phyloP scores from a whole-genome alignment of 2,888 invertebrate genomes.

The Folsomia candida region DNA sequence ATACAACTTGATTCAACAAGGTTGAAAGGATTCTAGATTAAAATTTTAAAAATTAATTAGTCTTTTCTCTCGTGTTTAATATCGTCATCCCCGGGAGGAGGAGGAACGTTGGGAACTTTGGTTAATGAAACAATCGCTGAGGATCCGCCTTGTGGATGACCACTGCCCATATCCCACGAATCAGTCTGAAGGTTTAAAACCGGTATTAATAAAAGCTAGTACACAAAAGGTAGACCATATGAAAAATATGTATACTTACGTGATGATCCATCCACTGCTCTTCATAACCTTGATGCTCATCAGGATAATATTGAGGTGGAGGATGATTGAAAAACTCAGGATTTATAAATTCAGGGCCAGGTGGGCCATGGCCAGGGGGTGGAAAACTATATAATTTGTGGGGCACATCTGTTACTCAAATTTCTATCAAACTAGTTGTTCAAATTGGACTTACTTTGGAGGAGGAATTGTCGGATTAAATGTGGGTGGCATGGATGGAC shows the following conservation, averaged over 20 bases:
- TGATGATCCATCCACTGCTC: slow-evolving; percentile 65
- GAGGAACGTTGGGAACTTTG: slow-evolving; percentile 48
- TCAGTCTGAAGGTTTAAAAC: too few relatives aligned
- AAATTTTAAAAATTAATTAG: too few relatives aligned
- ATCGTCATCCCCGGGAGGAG: slow-evolving; percentile 48
- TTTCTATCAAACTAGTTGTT: too few relatives aligned
- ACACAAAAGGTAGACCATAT: too few relatives aligned
- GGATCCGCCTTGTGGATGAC: slow-evolving; percentile 56
- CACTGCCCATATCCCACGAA: slow-evolving; percentile 58
- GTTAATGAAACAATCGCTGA: slow-evolving; percentile 50
- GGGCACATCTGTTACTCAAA: too few relatives aligned
- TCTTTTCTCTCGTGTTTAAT: slow-evolving; percentile 24
- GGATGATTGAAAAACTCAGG: slow-evolving; percentile 47
- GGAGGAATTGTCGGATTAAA: slow-evolving; percentile 61
- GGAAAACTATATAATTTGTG: too few relatives aligned
- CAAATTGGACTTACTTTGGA: slow-evolving; percentile 41
- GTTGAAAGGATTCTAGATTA: too few relatives aligned
- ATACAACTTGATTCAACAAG: too few relatives aligned
- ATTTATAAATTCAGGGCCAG: slow-evolving; percentile 42
- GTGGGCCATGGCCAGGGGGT: slow-evolving; percentile 44
- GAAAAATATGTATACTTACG: too few relatives aligned
- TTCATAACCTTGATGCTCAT: slow-evolving; percentile 54
- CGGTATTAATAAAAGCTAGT: slow-evolving; percentile 54
- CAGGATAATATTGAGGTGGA: slow-evolving; percentile 35
- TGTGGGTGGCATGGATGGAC: slow-evolving; percentile 59